These are phyloP conservation scores for Pseudomyrmex dendroicus DNA, from an alignment of 1,140 invertebrate species.

Conservation along the genomic window DNA sequence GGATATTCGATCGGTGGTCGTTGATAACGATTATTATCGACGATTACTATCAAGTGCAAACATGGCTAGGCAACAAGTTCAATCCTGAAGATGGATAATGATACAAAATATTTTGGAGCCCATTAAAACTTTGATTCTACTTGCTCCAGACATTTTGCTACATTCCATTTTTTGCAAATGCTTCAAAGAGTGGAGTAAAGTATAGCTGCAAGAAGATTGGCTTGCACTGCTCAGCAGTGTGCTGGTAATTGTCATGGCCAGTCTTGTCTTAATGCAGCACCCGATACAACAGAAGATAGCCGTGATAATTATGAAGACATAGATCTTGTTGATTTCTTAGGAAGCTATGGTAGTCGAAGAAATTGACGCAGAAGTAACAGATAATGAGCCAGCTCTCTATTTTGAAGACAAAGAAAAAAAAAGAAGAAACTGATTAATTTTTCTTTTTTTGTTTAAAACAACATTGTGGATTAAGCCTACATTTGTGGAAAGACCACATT, in stretches of 20 bases:
- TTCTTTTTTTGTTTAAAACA: too few relatives aligned
- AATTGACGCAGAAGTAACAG: not conserved
- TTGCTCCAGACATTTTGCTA: not conserved
- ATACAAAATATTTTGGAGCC: not conserved
- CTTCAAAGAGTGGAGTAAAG: not conserved
- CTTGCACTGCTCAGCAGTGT: not conserved
- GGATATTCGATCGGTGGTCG: not conserved
- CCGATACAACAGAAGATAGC: not conserved
- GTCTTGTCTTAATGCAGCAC: not conserved
- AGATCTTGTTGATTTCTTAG: not conserved
- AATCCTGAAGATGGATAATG: not conserved
- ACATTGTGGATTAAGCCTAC: not conserved
- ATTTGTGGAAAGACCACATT: not conserved
- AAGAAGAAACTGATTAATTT: not conserved
- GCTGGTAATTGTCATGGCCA: not conserved
- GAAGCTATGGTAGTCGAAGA: not conserved
- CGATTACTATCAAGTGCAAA: conserved; percentile 14
- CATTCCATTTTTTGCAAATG: not conserved
- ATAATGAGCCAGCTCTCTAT: not conserved
- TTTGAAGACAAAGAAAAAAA: not conserved
- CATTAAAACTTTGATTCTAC: not conserved
- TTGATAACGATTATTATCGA: not conserved
- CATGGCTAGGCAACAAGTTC: not conserved
- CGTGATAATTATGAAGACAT: not conserved
- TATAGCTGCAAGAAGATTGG: not conserved